Conservation (phyloP, 2,797 vertebrate genomes). For the Catharus ustulatus region DNA sequence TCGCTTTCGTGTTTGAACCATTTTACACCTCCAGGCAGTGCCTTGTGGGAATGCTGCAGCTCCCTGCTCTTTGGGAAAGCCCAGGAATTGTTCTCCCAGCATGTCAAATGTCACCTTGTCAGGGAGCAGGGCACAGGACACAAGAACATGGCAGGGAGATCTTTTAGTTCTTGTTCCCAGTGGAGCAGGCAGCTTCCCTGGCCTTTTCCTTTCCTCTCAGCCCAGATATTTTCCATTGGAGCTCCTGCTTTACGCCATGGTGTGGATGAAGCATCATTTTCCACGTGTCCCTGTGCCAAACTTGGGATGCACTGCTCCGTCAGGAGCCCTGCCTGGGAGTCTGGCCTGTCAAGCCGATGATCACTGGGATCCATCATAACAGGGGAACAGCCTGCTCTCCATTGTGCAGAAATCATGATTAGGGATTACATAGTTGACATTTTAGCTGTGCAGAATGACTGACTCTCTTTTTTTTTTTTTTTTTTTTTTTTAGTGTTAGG, state of each 20-base stretch:
- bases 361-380: constrained; percentile 10
- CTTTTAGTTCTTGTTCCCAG: neutral
- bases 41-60: neutral
- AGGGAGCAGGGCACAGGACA: neutral
- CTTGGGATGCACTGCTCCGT: neutral
- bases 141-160: neutral
- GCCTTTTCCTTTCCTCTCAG: neutral
- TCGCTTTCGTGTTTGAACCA: neutral
- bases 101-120: neutral
- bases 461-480: neutral
- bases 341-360: neutral
- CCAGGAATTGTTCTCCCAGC: neutral
- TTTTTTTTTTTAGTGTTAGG: neutral
- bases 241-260: neutral
- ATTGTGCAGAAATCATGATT: constrained; percentile 27
- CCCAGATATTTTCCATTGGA: neutral
- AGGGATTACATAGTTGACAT: constrained; percentile 43
- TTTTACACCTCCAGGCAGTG: neutral
- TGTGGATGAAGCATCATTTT: neutral
- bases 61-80: neutral
- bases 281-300: neutral
- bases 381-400: constrained; percentile 17
- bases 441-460: constrained; percentile 4
- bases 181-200: neutral
- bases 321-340: neutral